phyloP scores from a whole-genome alignment of 2,797 vertebrate genomes.

The Sternotherus odoratus region DNA sequence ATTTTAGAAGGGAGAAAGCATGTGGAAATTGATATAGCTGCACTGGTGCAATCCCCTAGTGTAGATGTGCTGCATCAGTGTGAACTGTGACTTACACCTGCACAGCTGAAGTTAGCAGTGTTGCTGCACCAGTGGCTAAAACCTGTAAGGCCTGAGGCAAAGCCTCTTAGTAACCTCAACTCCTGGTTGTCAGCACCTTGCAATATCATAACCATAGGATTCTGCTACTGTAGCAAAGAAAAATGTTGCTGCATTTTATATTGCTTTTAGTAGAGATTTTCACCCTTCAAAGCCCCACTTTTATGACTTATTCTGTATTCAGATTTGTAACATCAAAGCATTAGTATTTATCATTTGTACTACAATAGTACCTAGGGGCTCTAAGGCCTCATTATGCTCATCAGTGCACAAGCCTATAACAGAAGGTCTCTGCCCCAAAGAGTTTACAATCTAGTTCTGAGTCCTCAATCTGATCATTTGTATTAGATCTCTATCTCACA shows the following conservation, averaged over 20 bases:
- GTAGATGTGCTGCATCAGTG: neutral
- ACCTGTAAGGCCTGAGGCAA: neutral
- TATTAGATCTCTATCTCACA: neutral
- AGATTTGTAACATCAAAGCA: neutral
- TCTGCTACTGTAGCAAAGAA: neutral
- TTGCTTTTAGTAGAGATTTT: neutral
- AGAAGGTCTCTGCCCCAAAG: slow-evolving; percentile 40
- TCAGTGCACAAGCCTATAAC: slow-evolving; percentile 8
- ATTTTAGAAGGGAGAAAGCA: neutral
- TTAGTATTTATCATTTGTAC: slow-evolving; percentile 61
- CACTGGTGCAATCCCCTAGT: neutral
- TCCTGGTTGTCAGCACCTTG: neutral
- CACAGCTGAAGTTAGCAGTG: neutral
- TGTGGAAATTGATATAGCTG: neutral
- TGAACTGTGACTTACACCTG: neutral
- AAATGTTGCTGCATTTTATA: neutral
- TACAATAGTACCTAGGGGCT: slow-evolving; percentile 3
- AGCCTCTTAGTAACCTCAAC: neutral
- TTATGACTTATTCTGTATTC: slow-evolving; percentile 1
- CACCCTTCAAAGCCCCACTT: neutral
- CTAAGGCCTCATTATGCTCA: slow-evolving; percentile 14
- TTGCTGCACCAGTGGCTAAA: neutral
- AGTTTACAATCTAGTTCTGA: slow-evolving; percentile 62
- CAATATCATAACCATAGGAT: neutral
- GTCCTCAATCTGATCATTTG: slow-evolving; percentile 11